phyloP scores from a whole-genome alignment of 2,888 invertebrate species.

The Cheilosia vernalis region DNA sequence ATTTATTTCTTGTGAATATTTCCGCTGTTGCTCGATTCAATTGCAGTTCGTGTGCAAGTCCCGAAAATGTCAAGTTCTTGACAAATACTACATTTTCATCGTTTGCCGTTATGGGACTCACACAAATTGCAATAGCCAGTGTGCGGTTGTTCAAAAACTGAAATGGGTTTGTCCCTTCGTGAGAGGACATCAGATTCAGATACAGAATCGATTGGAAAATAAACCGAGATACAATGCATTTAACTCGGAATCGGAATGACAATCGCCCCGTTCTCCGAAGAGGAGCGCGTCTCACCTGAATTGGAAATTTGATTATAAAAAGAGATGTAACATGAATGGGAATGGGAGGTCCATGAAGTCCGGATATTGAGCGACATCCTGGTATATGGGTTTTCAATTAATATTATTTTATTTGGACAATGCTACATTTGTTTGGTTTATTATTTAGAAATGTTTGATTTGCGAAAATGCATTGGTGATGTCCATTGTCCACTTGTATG shows the following conservation, averaged over 20 bases:
- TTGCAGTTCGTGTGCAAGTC: slow-evolving; percentile 38
- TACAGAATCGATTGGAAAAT: slow-evolving; percentile 16
- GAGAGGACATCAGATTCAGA: slow-evolving; percentile 28
- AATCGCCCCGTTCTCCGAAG: background rate
- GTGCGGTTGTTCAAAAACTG: background rate
- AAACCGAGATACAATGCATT: slow-evolving; percentile 16
- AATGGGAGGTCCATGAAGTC: background rate
- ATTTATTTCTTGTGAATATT: slow-evolving; percentile 42
- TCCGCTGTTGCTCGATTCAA: slow-evolving; percentile 17
- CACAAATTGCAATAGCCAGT: background rate
- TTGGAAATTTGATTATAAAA: slow-evolving; percentile 5
- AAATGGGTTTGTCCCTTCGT: background rate
- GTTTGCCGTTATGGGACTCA: background rate
- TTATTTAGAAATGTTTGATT: background rate
- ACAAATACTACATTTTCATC: slow-evolving; percentile 48
- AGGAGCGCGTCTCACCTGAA: slow-evolving; percentile 1
- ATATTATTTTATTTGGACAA: slow-evolving; percentile 13
- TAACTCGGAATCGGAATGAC: background rate
- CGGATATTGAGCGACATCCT: background rate
- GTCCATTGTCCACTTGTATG: background rate
- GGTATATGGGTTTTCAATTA: slow-evolving; percentile 6
- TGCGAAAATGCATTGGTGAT: background rate
- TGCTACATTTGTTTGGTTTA: slow-evolving; percentile 2
- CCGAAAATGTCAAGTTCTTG: slow-evolving; percentile 51
- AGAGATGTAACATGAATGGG: background rate